Percentiles rank a stretch among this genome's conserved stretches.
Evolutionary conservation across 2,797 vertebrate genomes (phyloP).

Genomic region (Argentina silus): DNA sequence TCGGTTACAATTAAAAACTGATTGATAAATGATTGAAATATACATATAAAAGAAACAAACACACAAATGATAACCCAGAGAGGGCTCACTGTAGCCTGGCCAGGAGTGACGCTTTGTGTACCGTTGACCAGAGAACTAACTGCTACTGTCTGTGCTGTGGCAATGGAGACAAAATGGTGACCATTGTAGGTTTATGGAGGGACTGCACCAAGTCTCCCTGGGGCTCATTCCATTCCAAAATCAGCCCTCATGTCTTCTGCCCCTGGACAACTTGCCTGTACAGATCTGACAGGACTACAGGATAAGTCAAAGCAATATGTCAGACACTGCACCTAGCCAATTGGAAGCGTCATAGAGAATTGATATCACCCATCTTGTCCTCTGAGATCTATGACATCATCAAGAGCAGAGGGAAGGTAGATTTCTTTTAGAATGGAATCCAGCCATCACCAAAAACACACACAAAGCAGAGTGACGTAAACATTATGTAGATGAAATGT

Average conservation of each 20-base stretch:
- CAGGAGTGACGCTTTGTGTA: constrained; percentile 62
- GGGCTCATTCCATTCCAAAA: constrained; percentile 18
- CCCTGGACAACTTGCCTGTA: background rate
- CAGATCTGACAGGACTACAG: background rate
- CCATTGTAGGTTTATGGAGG: constrained; percentile 13
- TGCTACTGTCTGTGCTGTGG: constrained; percentile 33
- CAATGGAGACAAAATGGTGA: constrained; percentile 1
- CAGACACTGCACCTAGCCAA: background rate
- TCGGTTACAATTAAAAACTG: constrained; percentile 50
- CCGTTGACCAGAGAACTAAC: constrained; percentile 55
- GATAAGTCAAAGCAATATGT: background rate
- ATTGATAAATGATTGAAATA: constrained; percentile 78
- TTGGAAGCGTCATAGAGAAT: background rate
- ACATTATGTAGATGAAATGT: constrained; percentile 74
- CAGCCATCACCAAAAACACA: constrained; percentile 42
- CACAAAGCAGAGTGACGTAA: constrained; percentile 59
- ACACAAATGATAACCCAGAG: constrained; percentile 28
- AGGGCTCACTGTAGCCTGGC: constrained; percentile 55
- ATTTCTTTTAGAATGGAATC: constrained; percentile 17
- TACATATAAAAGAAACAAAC: constrained; percentile 58
- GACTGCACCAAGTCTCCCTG: constrained; percentile 12
- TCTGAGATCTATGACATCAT: background rate
- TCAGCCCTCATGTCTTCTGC: background rate
- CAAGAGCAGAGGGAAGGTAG: background rate
- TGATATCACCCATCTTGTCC: background rate